A percentile compares a stretch with the other conserved stretches of the same genome.
These are phyloP conservation scores for Helleia helle DNA, from an alignment of 2,888 invertebrate species.

Conservation along the genomic window DNA sequence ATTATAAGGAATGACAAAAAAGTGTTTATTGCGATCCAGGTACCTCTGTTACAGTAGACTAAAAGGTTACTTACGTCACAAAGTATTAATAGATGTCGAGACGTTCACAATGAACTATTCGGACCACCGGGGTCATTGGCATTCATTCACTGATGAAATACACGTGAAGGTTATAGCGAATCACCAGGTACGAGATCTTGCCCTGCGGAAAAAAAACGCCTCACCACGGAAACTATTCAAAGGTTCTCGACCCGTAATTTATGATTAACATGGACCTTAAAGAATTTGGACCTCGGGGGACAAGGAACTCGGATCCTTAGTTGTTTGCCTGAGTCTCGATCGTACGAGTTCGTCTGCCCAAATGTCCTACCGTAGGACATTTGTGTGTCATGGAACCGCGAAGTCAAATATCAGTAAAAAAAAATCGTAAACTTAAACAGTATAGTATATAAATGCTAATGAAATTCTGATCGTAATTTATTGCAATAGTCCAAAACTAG, in stretches of 20 bases:
- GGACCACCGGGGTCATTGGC: conserved; percentile 43
- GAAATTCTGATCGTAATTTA: neutral
- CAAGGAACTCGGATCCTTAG: conserved; percentile 12
- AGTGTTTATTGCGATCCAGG: conserved; percentile 5
- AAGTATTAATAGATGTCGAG: conserved; percentile 24
- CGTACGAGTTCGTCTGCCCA: neutral
- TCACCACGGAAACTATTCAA: conserved; percentile 24
- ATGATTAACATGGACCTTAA: neutral
- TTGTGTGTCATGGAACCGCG: neutral
- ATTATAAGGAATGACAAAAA: conserved; percentile 8
- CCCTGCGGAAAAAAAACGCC: conserved; percentile 29
- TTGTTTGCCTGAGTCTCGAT: neutral
- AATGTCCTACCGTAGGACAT: conserved; percentile 6
- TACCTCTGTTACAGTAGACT: conserved; percentile 3
- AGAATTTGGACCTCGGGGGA: conserved; percentile 10
- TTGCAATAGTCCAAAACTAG: neutral
- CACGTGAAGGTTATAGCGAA: conserved; percentile 49
- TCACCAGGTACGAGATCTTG: conserved; percentile 39
- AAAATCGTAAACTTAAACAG: too few relatives aligned
- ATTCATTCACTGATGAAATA: conserved; percentile 51
- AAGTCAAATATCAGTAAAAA: neutral
- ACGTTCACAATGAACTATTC: conserved; percentile 29
- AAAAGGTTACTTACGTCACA: conserved; percentile 18
- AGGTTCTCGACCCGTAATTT: conserved; percentile 24
- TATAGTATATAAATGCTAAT: conserved; percentile 2